Evolutionary conservation across 2,797 vertebrate genomes (phyloP), one percentile per base, ranked within the genome.

Genomic region (Paramormyrops hopkinsi): DNA sequence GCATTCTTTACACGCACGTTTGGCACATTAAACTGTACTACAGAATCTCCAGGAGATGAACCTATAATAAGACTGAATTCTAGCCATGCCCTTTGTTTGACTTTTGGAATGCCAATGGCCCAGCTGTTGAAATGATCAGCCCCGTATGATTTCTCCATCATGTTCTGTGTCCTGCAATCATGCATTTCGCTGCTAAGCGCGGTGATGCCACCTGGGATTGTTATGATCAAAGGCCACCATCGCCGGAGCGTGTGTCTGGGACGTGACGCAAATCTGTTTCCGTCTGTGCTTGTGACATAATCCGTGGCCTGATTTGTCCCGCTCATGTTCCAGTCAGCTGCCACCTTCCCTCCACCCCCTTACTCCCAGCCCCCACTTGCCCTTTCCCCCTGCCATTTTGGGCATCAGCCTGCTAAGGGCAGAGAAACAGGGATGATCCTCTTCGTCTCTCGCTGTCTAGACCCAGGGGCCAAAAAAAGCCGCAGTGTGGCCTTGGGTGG

Each of bases 351-450:
- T 46, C 73, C 37, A 44, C 73, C 73, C 73, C 73, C 17, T 14
- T 17, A n/a, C 17, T 14, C 37, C 41, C 33, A n/a, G 41, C 73
- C 73, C 73, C 41, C 33, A 9, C 17, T 79, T 79, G 73, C 73
- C 73, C 73, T 79, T 79, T 79, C 29, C 73, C 37, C 73, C 73
- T 79, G 73, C 73, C 73, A 44, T 79, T 79, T 79, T 79, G 73
- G 41, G 73, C 73, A 44, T 1, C 73, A 46, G 73, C 37, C 33
- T 79, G 73, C 73, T n/a, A 17, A 79, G 73, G 73, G 41, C 73
- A 79, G 73, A 79, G 73, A 79, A 79, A 44, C 11, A 9, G 73
- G 19, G 37, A 44, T 46, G 73, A 46, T 79, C 17, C 17, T 79
- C 73, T 44, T 79, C 73, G 2, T 79, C 73, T 79, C 73, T 79